Percentiles rank a stretch among this genome's conserved stretches.
phyloP scores from a whole-genome alignment of 2,113 vertebrate genomes.

The Capricornis sumatraensis region DNA sequence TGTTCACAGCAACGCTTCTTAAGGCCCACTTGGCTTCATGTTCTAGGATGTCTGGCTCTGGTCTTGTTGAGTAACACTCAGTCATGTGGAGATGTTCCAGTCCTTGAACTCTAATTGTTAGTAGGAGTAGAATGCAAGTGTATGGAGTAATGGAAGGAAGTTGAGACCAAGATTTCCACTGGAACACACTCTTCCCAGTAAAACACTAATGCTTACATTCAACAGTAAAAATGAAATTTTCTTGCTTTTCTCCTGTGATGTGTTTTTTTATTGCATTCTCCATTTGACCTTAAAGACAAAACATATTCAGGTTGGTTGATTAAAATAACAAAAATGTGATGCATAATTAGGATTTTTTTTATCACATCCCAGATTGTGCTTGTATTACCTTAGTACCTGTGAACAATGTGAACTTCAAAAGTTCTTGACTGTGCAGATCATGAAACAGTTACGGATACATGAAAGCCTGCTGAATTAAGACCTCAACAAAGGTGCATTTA shows the following conservation, averaged over 20 bases:
- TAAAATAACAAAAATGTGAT: neutral
- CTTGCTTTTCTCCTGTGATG: neutral
- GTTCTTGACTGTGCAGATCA: no score
- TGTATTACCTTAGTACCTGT: neutral
- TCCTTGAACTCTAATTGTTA: neutral
- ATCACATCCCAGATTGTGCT: neutral
- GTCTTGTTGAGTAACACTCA: neutral
- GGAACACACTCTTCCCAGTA: neutral
- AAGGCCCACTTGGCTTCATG: neutral
- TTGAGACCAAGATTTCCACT: neutral
- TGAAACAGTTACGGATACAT: no score
- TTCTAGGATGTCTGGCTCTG: neutral
- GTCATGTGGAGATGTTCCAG: fast-evolving
- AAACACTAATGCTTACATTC: neutral
- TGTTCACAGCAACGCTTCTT: neutral
- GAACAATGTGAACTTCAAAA: neutral
- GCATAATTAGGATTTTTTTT: neutral
- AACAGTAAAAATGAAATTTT: neutral
- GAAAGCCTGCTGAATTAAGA: no score
- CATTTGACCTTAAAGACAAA: neutral
- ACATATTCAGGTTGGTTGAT: neutral
- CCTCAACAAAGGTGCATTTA: no score
- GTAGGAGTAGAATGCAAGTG: neutral
- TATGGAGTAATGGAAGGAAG: neutral
- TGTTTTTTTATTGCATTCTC: neutral